A percentile compares a stretch with the other conserved stretches of the same genome.
phyloP scores from a whole-genome alignment of 2,888 invertebrate species.

The Tuta absoluta region DNA sequence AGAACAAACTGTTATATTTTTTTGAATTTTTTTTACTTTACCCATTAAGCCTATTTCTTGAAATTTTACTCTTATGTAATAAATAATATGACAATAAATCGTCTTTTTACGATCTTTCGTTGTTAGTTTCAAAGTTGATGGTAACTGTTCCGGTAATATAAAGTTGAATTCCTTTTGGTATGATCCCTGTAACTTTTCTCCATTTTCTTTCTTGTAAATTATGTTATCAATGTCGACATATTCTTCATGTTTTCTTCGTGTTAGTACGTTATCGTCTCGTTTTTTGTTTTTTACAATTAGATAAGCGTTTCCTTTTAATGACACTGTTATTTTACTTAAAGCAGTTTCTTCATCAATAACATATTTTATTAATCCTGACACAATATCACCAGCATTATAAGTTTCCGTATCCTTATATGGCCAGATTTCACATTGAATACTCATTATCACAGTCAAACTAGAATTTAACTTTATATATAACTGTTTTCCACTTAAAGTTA shows the following conservation, averaged over 20 bases:
- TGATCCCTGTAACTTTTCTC: slow-evolving; percentile 26
- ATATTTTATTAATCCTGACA: slow-evolving; percentile 34
- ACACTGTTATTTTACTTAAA: slow-evolving; percentile 32
- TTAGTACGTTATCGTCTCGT: slow-evolving; percentile 26
- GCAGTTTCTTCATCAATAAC: slow-evolving; percentile 30
- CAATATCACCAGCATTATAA: slow-evolving; percentile 29
- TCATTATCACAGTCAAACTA: slow-evolving; percentile 26
- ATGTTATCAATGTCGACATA: slow-evolving; percentile 31
- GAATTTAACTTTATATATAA: too few species aligned
- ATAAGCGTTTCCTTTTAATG: slow-evolving; percentile 34
- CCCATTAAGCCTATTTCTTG: slow-evolving; percentile 26
- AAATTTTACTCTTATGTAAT: slow-evolving; percentile 34
- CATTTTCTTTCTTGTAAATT: slow-evolving; percentile 29
- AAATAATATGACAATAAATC: slow-evolving; percentile 31
- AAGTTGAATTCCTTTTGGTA: slow-evolving; percentile 35
- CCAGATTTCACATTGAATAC: slow-evolving; percentile 34
- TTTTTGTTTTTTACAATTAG: slow-evolving; percentile 29
- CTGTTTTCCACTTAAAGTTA: not conserved
- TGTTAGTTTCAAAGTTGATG: slow-evolving; percentile 29
- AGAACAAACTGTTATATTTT: slow-evolving; percentile 28
- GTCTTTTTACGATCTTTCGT: slow-evolving; percentile 24
- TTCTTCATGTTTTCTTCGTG: slow-evolving; percentile 27
- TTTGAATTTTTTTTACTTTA: slow-evolving; percentile 28
- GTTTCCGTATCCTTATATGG: slow-evolving; percentile 28
- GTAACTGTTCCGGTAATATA: slow-evolving; percentile 32